Base-by-base conservation (phyloP, 2,888 invertebrate genomes). In the Hyalella azteca region DNA sequence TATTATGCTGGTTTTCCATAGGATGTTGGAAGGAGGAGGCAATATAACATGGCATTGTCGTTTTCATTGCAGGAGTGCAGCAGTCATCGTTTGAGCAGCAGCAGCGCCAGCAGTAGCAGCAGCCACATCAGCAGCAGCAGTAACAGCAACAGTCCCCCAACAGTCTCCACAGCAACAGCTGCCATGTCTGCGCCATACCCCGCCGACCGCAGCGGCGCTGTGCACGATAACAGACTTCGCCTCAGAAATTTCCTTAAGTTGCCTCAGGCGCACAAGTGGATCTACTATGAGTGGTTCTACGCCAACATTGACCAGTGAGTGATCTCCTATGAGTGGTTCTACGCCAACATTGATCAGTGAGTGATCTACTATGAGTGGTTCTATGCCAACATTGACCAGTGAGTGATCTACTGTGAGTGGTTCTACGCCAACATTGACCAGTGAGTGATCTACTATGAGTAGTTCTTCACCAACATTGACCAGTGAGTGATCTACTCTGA, bases 401-500 rank as follows among this genome's bases (percentile, higher is more conserved):
- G n/a, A n/a, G n/a, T n/a, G 97, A 98, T 98, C 11, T 98, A 97
- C 88, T 98, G 96, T 89, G 99, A 99, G 88, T 99, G 97, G 93
- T 99, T 99, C 89, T 99, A 99, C 89, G 98, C 98, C 86, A 98
- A 97, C 87, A 94, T 99, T 86, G 99, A 99, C 87, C 90, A 91
- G 91, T 92, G 89, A 88, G 90, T 88, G 78, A 59, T 41, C 54
- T 54, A n/a, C n/a, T n/a, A n/a, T n/a, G n/a, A n/a, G n/a, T n/a
- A n/a, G n/a, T n/a, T n/a, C n/a, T n/a, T n/a, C n/a, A n/a, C n/a
- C n/a, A n/a, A n/a, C n/a, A n/a, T n/a, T n/a, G n/a, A n/a, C n/a
- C n/a, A n/a, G n/a, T n/a, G n/a, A n/a, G n/a, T n/a, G 97, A 98
- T 98, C 11, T 98, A 97, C 88, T 98, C 96, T 89, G 99, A 99